Percentiles rank a stretch among this genome's conserved stretches.
These are phyloP conservation scores for Miniopterus natalensis DNA, from an alignment of 2,113 vertebrate species.

Conservation along the genomic window DNA sequence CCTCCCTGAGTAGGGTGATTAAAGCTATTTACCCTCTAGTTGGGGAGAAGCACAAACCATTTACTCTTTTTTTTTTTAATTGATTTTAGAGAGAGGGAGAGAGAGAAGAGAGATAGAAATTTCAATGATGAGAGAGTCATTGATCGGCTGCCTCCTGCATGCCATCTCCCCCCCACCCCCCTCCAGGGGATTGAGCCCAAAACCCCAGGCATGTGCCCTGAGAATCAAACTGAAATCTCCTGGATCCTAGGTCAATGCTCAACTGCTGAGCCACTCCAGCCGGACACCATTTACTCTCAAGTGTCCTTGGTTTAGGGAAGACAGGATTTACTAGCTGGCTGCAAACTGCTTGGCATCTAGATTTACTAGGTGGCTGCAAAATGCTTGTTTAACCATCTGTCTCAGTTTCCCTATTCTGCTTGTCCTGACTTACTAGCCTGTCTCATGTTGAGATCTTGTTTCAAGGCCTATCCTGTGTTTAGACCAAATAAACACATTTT, in stretches of 20 bases:
- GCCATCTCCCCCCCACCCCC: too few species aligned
- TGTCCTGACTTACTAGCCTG: not conserved
- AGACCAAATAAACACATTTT: not conserved
- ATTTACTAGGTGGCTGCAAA: not conserved
- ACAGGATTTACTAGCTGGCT: not conserved
- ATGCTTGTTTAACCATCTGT: not conserved
- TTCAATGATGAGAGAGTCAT: too few species aligned
- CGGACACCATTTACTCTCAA: not conserved
- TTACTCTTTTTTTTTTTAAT: not conserved
- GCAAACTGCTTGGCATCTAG: not conserved
- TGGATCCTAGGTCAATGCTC: too few species aligned
- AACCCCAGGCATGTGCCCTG: too few species aligned
- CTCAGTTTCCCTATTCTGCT: not conserved
- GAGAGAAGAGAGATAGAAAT: too few species aligned
- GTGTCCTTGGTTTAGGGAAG: not conserved
- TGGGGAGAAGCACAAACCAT: not conserved
- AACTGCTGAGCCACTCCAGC: too few species aligned
- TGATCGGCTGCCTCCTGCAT: too few species aligned
- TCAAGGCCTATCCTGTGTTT: not conserved
- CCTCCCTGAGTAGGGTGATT: not conserved
- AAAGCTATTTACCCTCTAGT: not conserved
- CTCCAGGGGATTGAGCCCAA: too few species aligned
- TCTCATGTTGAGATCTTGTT: not conserved
- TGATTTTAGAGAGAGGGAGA: too few species aligned
- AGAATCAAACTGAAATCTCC: too few species aligned